Evolutionary conservation across 2,797 vertebrate species (phyloP), one percentile per base, ranked within the genome.

Genomic region (Poecilia picta): DNA sequence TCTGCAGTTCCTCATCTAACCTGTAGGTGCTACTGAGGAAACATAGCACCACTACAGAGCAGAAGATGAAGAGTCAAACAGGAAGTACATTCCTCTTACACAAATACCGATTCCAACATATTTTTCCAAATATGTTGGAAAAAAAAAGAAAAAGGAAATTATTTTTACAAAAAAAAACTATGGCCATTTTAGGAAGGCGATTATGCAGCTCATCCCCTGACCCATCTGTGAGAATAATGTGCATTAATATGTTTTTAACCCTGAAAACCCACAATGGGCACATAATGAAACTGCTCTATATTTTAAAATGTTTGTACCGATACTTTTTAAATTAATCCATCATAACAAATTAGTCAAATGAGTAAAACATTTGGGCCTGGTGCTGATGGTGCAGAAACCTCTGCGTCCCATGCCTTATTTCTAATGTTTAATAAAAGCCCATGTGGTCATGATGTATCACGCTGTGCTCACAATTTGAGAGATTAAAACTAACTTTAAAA

Each of bases 401-500:
- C n/a, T 11, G 25, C 12, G 41, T 51, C 55, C 8, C 25, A 43
- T 16, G 6, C 15, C 46, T 49, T 11, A 10, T 15, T 55, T 36
- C n/a, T 36, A 16, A 36, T 75, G 68, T 74, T 73, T 72, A 74
- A 72, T 81, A 71, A 77, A 80, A 73, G 36, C 55, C 70, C 49
- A 72, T 4, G 13, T 39, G 36, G 39, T 39, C 31, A 72, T 59
- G 72, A 80, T 81, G 76, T 47, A 86, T 83, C 80, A 66, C 49
- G 28, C 12, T 1, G 0, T 51, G 1, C 5, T 12, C 74, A 72
- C 82, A 72, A 51, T 83, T 74, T 83, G 83, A 80, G 79, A 76
- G 85, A 86, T 91, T 86, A 82, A 88, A 90, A 86, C 49, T 18
- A 49, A 77, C 81, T 74, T 89, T 89, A 82, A 89, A 88, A 85